Evolutionary conservation across 2,888 invertebrate genomes (phyloP).

Genomic region (Aporophyla nigra): DNA sequence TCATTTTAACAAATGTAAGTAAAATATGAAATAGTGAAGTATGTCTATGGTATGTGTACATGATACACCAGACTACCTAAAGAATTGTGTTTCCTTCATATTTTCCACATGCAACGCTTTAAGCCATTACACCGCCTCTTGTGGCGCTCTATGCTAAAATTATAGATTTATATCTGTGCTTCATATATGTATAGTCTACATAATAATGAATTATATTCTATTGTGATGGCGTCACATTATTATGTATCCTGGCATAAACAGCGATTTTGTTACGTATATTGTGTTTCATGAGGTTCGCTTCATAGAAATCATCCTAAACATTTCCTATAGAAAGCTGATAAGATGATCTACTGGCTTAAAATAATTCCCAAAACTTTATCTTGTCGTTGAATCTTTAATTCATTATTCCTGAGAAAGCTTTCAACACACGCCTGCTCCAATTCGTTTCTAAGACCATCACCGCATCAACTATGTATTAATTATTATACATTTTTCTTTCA

Average conservation of each 20-base stretch:
- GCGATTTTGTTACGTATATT: too few relatives aligned
- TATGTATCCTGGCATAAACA: background rate
- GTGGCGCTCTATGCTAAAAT: background rate
- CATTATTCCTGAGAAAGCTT: background rate
- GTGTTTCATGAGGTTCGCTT: background rate
- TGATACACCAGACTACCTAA: background rate
- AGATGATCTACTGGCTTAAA: background rate
- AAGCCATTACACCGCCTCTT: background rate
- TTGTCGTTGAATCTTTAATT: background rate
- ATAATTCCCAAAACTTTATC: background rate
- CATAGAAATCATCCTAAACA: background rate
- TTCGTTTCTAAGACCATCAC: background rate
- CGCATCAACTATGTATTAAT: background rate
- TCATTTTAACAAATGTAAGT: slow-evolving; percentile 93
- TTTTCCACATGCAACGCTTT: background rate
- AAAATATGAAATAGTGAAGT: background rate
- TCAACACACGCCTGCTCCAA: background rate
- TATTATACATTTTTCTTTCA: slow-evolving; percentile 37
- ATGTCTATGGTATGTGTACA: background rate
- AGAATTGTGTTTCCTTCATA: background rate
- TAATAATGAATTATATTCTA: background rate
- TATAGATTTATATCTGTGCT: background rate
- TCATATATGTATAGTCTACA: background rate
- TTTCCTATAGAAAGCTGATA: background rate
- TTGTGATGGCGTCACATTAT: background rate